These are phyloP conservation scores for Tetragonisca angustula DNA, from an alignment of 2,888 invertebrate genomes.

Conservation along the genomic window DNA sequence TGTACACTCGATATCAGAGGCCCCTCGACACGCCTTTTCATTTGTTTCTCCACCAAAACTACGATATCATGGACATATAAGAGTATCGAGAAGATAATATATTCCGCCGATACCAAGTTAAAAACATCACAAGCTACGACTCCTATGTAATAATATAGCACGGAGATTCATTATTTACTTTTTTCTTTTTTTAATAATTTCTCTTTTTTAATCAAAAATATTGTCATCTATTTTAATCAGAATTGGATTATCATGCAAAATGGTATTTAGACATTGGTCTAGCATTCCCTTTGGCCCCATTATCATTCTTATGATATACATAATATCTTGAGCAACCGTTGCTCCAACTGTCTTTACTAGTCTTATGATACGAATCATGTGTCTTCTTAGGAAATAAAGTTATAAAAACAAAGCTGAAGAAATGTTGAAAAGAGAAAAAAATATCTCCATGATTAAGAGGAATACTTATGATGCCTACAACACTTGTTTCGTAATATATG, in stretches of 20 bases:
- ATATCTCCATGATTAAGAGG: background rate
- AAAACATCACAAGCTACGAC: slow-evolving; percentile 49
- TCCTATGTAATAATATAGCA: slow-evolving; percentile 21
- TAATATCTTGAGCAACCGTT: background rate
- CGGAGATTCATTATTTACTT: background rate
- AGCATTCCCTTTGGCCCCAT: background rate
- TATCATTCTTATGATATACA: background rate
- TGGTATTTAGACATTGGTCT: background rate
- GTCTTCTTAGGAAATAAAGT: background rate
- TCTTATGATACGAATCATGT: background rate
- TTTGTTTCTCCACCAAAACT: slow-evolving; percentile 38
- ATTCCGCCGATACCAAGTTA: slow-evolving; percentile 66
- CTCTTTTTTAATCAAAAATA: background rate
- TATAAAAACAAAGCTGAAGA: background rate
- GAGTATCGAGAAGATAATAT: slow-evolving; percentile 43
- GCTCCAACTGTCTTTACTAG: background rate
- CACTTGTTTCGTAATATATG: background rate
- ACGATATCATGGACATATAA: slow-evolving; percentile 61
- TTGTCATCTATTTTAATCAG: background rate
- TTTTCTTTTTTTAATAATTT: background rate
- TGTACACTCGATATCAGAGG: slow-evolving; percentile 26
- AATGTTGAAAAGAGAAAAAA: background rate
- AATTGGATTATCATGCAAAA: background rate
- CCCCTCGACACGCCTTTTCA: slow-evolving; percentile 31
- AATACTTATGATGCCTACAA: background rate